Percentiles rank a stretch among this genome's conserved stretches.
phyloP scores from a whole-genome alignment of 35 echinoderm and acorn worm species.

The Patiria miniata region DNA sequence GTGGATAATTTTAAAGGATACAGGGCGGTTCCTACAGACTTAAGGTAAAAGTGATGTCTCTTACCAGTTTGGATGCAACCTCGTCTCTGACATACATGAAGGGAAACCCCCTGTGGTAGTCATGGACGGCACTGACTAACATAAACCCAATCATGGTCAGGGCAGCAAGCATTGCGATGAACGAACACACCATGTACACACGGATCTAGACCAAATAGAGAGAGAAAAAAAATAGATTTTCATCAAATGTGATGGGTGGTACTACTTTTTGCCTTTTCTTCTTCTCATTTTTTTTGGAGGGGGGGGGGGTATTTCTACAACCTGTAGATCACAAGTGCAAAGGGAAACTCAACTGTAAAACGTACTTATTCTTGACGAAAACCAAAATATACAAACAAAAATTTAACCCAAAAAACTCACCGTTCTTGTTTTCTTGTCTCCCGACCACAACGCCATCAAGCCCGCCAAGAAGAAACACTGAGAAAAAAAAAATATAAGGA shows the following conservation, averaged over 20 bases:
- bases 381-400: too few species aligned
- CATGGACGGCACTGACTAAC: background rate
- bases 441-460: background rate
- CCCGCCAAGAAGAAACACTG: conserved; percentile 14
- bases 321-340: too few species aligned
- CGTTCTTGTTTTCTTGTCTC: conserved; percentile 18
- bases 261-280: too few species aligned
- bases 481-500: background rate
- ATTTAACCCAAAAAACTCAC: too few species aligned
- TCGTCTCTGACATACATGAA: background rate
- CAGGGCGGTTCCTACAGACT: too few species aligned
- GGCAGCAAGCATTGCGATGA: conserved; percentile 7
- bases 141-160: background rate
- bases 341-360: too few species aligned
- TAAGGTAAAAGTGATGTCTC: background rate
- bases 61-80: conserved; percentile 8
- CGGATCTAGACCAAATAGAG: background rate
- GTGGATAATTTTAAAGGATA: too few species aligned
- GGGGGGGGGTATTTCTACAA: too few species aligned
- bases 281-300: too few species aligned
- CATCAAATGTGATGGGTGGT: too few species aligned
- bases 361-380: too few species aligned
- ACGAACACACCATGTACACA: conserved; percentile 1
- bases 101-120: conserved; percentile 2
- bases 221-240: too few species aligned